Evolutionary conservation across 2,113 vertebrate genomes (phyloP).

Genomic region (Oxyruncus cristatus): DNA sequence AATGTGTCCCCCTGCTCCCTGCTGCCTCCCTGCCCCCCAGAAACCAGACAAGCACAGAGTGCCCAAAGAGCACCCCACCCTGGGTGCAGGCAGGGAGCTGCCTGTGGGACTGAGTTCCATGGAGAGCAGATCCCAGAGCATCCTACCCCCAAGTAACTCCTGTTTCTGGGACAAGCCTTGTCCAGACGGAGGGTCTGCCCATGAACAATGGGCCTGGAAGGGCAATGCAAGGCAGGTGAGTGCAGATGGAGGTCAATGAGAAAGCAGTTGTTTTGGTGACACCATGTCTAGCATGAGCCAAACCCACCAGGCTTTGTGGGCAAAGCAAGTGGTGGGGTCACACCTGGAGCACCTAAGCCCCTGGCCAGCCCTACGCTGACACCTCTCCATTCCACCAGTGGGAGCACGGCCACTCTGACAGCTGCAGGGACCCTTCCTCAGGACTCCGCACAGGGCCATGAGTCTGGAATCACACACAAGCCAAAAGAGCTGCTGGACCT

Average conservation of each 20-base stretch:
- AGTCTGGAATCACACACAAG: not conserved
- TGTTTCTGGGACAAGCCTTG: not conserved
- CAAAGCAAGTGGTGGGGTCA: not conserved
- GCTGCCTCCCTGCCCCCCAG: not conserved
- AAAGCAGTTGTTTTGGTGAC: not conserved
- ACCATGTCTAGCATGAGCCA: not conserved
- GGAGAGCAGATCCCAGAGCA: not conserved
- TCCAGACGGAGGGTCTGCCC: not conserved
- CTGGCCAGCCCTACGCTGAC: not conserved
- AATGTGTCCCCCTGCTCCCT: not conserved
- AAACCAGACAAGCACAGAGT: not conserved
- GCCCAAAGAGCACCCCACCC: not conserved
- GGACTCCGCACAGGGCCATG: rapidly evolving
- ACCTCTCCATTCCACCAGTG: rapidly evolving
- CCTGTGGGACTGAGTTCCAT: not conserved
- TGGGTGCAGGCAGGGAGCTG: not conserved
- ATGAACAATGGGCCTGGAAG: not conserved
- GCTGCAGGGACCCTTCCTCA: not conserved
- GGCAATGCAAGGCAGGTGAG: not conserved
- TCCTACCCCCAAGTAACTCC: not conserved
- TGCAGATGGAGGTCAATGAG: not conserved
- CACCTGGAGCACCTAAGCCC: not conserved
- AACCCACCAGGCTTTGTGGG: not conserved
- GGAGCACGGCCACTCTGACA: not conserved
- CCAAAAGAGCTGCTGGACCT: not conserved